Percentiles rank a stretch among this genome's conserved stretches.
Evolutionary conservation across 2,797 vertebrate genomes (phyloP).

Genomic region (Lates japonicus): DNA sequence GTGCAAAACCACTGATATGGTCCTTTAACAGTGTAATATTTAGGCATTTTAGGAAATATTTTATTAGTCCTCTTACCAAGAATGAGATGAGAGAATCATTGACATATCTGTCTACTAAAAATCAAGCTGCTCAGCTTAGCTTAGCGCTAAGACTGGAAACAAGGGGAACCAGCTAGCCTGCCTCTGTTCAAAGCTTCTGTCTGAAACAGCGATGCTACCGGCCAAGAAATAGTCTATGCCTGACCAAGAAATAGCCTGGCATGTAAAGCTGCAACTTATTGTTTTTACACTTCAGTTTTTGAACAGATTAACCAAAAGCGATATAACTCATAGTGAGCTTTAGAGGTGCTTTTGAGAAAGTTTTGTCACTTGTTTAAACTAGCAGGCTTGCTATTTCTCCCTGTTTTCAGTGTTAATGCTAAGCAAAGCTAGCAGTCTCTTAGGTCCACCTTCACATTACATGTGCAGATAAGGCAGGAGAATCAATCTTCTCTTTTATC

Average conservation of each 20-base stretch:
- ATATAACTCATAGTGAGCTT: background rate
- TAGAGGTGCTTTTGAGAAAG: too few species aligned
- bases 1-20: too few species aligned
- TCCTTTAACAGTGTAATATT: too few species aligned
- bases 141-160: conserved; percentile 9
- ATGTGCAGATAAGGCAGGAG: background rate
- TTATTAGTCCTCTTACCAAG: too few species aligned
- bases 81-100: too few species aligned
- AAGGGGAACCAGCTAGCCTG: too few species aligned
- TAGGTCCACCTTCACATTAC: background rate
- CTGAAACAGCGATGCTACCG: background rate
- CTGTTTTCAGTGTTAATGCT: too few species aligned
- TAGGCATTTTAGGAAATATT: too few species aligned
- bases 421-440: background rate
- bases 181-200: background rate
- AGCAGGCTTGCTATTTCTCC: too few species aligned
- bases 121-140: background rate
- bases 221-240: background rate
- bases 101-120: too few species aligned
- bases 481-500: background rate
- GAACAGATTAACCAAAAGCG: background rate
- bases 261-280: background rate
- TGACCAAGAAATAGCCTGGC: background rate
- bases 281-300: background rate
- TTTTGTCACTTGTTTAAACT: too few species aligned